Percentiles rank a stretch among this genome's conserved stretches.
These are phyloP conservation scores for Heliconius aoede DNA, from an alignment of 2,888 invertebrate genomes.

Conservation along the genomic window DNA sequence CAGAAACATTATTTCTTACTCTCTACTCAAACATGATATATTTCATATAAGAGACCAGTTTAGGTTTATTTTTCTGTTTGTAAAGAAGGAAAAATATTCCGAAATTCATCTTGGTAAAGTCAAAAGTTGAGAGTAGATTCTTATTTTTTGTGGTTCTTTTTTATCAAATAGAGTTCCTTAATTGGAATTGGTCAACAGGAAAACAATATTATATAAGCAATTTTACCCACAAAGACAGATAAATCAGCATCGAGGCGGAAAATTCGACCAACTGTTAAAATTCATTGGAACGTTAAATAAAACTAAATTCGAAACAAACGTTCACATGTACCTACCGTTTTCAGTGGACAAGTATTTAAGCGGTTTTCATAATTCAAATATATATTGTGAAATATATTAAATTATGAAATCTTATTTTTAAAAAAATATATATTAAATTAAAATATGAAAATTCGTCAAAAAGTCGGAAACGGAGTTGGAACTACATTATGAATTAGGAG, in stretches of 20 bases:
- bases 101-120: no score
- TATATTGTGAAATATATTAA: not conserved
- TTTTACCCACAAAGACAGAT: constrained; percentile 19
- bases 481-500: not conserved
- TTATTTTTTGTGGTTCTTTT: not conserved
- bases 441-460: not conserved
- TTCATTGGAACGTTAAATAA: constrained; percentile 23
- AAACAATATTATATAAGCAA: constrained; percentile 20
- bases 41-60: no score
- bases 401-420: no score
- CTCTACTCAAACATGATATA: no score
- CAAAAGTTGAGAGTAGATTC: no score
- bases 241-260: constrained; percentile 17
- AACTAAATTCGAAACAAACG: constrained; percentile 19
- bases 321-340: constrained; percentile 4
- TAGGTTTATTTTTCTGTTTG: no score
- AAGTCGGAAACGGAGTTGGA: not conserved
- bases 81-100: no score
- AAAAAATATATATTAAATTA: no score
- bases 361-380: constrained; percentile 5
- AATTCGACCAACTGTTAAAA: constrained; percentile 29
- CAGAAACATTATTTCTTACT: no score
- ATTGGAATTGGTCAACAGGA: constrained; percentile 6
- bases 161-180: not conserved
- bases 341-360: not conserved